Conservation (phyloP, 2,113 vertebrate genomes). For the Epinephelus moara region DNA sequence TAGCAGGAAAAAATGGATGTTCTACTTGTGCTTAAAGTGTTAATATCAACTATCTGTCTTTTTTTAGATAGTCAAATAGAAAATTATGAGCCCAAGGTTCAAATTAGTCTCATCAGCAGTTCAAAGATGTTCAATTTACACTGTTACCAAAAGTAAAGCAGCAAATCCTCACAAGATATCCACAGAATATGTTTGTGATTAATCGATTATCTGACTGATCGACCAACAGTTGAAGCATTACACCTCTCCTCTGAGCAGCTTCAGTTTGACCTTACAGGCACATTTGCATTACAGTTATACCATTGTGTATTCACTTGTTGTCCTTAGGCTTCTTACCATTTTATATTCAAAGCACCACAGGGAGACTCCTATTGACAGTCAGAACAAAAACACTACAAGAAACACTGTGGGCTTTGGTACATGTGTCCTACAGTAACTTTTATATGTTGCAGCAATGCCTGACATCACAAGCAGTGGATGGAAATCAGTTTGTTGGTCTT, state of each 20-base stretch:
- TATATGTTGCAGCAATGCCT: not conserved
- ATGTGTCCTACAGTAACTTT: not conserved
- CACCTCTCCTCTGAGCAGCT: not conserved
- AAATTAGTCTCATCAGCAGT: not conserved
- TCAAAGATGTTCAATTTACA: not conserved
- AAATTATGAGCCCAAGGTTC: not conserved
- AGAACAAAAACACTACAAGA: constrained; percentile 41
- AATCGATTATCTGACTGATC: not conserved
- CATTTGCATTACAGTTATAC: constrained; percentile 75
- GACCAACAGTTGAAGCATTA: not conserved
- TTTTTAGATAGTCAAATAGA: not conserved
- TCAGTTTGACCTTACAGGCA: constrained; percentile 45
- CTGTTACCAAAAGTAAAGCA: not conserved
- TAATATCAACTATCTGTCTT: not conserved
- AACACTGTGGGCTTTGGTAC: not conserved
- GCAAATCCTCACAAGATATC: not conserved
- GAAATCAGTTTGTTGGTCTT: not conserved
- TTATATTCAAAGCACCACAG: constrained; percentile 57
- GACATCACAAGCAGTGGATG: not conserved
- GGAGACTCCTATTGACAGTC: constrained; percentile 16
- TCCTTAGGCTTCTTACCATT: constrained; percentile 30
- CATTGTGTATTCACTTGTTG: constrained; percentile 65
- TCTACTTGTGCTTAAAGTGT: too few relatives aligned
- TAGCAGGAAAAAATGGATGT: too few relatives aligned
- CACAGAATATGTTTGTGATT: not conserved